Base-by-base conservation (phyloP, 2,113 vertebrate genomes). In the Henicopernis longicauda region DNA sequence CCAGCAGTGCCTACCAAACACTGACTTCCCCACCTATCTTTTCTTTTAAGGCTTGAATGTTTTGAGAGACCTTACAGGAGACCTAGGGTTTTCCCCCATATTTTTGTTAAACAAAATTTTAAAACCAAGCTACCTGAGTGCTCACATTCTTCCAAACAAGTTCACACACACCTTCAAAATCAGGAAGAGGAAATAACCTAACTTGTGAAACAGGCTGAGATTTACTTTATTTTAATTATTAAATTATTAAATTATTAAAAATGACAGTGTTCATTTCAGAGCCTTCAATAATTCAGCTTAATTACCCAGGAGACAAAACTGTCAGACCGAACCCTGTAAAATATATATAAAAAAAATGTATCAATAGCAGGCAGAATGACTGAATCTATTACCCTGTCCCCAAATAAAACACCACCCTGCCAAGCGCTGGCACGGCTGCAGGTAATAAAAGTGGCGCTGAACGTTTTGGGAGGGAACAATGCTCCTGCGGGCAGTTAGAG, bases 241-340 rank as follows among this genome's bases (percentile, higher is more conserved):
- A 62, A 95, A 94, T n/a, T n/a, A 94, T 94, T 93, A 96, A 92
- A 94, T 94, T 93, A 96, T 94, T 82, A 62, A 95, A 94, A 93
- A 92, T 5, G 7, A 71, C 45, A 81, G 57, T 54, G 61, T 95
- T 96, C 44, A 95, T 94, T 93, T 86, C 92, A 89, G 31, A 40
- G 57, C 76, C 72, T 96, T 96, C 94, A 97, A 92, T 94, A 96
- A 96, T 93, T 96, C 85, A 96, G 40, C 74, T 86, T 92, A 91
- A 96, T 97, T 96, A 94, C 79, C 27, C 88, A 69, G 36, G 82
- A 96, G 92, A 93, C 88, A 96, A 95, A 89, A 96, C 93, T 26
- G 79, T 40, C 82, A 88, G 78, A 66, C 65, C 7, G 11, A 87
- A 84, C 71, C 18, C 80, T 36, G 49, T 85, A 61, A 93, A 94